A percentile compares a stretch with the other conserved stretches of the same genome.
phyloP scores from a whole-genome alignment of 2,888 invertebrate species.

The Chymomyza caudatula region DNA sequence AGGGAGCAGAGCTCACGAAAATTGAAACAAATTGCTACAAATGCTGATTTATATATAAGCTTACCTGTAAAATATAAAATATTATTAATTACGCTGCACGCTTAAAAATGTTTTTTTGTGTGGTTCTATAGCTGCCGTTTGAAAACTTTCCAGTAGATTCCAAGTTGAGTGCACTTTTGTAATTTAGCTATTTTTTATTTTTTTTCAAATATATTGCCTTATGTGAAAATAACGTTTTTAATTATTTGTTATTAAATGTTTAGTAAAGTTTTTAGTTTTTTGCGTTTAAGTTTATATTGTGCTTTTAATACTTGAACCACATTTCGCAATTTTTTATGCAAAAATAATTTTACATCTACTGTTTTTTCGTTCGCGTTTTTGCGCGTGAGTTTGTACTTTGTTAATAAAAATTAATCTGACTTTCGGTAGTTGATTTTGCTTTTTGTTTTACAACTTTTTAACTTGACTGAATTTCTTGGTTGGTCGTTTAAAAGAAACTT shows the following conservation, averaged over 20 bases:
- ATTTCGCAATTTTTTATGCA: conserved; percentile 34
- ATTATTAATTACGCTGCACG: conserved; percentile 50
- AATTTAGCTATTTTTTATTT: conserved; percentile 19
- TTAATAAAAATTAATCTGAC: conserved; percentile 69
- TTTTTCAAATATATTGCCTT: conserved; percentile 15
- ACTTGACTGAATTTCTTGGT: conserved; percentile 35
- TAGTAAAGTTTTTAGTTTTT: background rate
- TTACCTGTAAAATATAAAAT: conserved; percentile 71
- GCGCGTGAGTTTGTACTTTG: conserved; percentile 1
- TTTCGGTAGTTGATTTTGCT: conserved; percentile 50
- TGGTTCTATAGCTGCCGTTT: conserved; percentile 30
- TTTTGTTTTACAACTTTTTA: conserved; percentile 47
- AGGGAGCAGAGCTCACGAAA: too few relatives aligned
- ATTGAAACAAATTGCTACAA: too few relatives aligned
- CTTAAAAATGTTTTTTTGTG: conserved; percentile 14
- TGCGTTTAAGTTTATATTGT: background rate
- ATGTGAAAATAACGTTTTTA: conserved; percentile 1
- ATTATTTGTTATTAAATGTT: background rate
- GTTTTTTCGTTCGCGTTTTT: conserved; percentile 18
- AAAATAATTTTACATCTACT: conserved; percentile 19
- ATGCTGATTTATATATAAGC: conserved; percentile 3
- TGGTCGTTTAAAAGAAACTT: conserved; percentile 16
- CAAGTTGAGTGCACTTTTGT: conserved; percentile 33
- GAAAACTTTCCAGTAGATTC: conserved; percentile 46
- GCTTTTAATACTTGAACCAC: conserved; percentile 35